Percentiles rank a stretch among this genome's conserved stretches.
phyloP scores from a whole-genome alignment of 2,113 vertebrate species.

The Phaethon lepturus region DNA sequence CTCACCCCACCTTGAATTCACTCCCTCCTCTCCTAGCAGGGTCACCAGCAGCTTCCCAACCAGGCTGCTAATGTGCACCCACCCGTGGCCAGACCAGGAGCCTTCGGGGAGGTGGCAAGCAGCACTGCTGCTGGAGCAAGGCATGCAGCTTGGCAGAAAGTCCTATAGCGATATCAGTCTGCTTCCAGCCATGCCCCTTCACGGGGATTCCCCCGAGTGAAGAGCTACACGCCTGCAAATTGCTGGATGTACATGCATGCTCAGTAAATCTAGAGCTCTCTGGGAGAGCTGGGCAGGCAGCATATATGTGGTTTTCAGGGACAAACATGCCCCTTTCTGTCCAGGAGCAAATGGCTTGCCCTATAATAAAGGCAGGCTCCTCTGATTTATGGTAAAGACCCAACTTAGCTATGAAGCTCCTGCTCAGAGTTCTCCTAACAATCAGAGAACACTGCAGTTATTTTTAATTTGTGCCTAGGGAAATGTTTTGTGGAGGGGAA shows the following conservation, averaged over 20 bases:
- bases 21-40: background rate
- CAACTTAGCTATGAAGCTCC: background rate
- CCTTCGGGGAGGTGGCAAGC: background rate
- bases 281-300: background rate
- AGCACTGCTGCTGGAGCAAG: background rate
- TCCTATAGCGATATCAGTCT: rapidly evolving
- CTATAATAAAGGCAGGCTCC: background rate
- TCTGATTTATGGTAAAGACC: background rate
- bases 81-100: too few relatives aligned
- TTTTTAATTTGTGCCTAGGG: constrained; percentile 10
- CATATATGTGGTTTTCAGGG: background rate
- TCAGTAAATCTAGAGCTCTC: background rate
- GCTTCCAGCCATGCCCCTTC: background rate
- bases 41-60: background rate
- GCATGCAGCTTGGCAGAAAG: background rate
- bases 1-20: background rate
- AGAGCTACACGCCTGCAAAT: background rate
- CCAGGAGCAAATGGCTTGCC: rapidly evolving
- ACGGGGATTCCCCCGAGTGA: rapidly evolving
- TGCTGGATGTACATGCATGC: background rate
- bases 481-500: background rate
- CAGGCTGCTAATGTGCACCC: background rate
- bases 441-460: background rate
- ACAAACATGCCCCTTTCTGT: background rate
- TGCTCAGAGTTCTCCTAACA: background rate